Percentiles rank a stretch among this genome's conserved stretches.
Conservation (phyloP, 2,113 vertebrate genomes). For the Brachypodius melanocephalos region DNA sequence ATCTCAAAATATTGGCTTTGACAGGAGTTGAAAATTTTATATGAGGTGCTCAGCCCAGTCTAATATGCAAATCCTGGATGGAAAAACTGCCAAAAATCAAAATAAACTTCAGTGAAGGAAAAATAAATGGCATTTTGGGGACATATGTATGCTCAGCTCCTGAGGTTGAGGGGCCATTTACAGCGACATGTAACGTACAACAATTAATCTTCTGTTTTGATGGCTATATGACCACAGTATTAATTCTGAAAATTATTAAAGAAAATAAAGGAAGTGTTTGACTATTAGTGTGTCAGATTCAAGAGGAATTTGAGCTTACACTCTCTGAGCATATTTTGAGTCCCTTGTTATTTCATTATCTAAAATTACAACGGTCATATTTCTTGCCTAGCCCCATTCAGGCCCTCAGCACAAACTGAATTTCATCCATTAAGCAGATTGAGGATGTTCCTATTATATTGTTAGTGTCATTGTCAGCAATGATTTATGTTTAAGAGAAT, state of each 20-base stretch:
- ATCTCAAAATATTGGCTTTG: not conserved
- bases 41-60: not conserved
- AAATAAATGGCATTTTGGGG: not conserved
- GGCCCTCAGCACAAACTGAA: not conserved
- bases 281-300: not conserved
- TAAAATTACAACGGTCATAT: not conserved
- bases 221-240: not conserved
- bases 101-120: not conserved
- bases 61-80: not conserved
- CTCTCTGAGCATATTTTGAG: not conserved
- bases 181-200: not conserved
- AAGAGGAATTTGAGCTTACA: not conserved
- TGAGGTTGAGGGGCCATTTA: not conserved
- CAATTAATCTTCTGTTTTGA: not conserved
- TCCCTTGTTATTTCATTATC: not conserved
- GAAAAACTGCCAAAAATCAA: not conserved
- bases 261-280: not conserved
- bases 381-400: not conserved
- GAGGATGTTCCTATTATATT: not conserved
- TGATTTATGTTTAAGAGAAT: not conserved
- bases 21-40: not conserved
- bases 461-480: conserved; percentile 9
- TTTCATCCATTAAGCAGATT: conserved; percentile 13
- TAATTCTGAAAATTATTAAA: not conserved
- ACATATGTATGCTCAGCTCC: not conserved